Evolutionary conservation across 2,888 invertebrate genomes (phyloP).

Genomic region (Empis stercorea): DNA sequence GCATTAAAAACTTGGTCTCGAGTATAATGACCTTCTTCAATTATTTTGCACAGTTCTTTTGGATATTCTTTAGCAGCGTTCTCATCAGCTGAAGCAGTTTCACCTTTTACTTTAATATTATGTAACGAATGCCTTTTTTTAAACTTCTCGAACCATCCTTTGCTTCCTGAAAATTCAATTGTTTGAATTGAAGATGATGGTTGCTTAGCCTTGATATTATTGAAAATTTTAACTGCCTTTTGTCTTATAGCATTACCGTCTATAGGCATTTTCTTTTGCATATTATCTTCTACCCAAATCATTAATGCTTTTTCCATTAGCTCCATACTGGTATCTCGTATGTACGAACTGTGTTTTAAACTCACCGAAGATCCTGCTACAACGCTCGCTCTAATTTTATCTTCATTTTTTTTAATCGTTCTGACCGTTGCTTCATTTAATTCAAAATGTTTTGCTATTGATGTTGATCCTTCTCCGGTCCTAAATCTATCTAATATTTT

Average conservation of each 20-base stretch:
- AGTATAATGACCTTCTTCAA: conserved; percentile 16
- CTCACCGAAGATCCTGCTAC: too few relatives aligned
- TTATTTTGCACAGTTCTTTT: conserved; percentile 15
- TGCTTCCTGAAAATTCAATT: conserved; percentile 2
- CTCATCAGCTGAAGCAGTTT: conserved; percentile 15
- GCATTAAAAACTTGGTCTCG: conserved; percentile 21
- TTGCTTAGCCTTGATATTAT: neutral
- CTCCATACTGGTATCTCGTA: conserved; percentile 9
- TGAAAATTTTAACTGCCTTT: conserved; percentile 3
- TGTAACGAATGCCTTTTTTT: conserved; percentile 15
- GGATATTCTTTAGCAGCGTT: conserved; percentile 12
- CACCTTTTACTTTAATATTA: conserved; percentile 17
- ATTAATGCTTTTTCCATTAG: conserved; percentile 13
- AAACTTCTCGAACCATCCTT: conserved; percentile 13
- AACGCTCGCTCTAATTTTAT: too few relatives aligned
- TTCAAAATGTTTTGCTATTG: too few relatives aligned
- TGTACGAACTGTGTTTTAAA: neutral
- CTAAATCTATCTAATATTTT: neutral
- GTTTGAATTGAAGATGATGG: neutral
- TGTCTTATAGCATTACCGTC: conserved; percentile 6
- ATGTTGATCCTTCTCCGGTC: neutral
- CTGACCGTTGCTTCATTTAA: too few relatives aligned
- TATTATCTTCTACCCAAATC: conserved; percentile 10
- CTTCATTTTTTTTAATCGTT: too few relatives aligned
- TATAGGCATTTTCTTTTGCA: conserved; percentile 11